phyloP scores from a whole-genome alignment of 2,797 vertebrate species.

The Vultur gryphus region DNA sequence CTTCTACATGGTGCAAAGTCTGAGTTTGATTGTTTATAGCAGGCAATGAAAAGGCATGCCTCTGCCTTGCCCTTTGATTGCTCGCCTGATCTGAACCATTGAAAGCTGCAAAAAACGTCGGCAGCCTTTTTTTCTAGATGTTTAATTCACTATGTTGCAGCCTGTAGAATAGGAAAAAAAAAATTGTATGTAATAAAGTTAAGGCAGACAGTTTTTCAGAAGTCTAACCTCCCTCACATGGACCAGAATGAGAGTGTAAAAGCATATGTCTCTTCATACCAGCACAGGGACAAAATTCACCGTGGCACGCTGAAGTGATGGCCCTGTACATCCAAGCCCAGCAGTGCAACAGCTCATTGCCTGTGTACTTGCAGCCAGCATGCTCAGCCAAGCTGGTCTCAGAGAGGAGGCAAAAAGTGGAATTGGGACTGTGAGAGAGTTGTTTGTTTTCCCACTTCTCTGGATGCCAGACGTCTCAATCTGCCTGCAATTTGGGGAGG shows the following conservation, averaged over 20 bases:
- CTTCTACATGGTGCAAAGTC: conserved; percentile 55
- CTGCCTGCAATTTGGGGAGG: conserved; percentile 21
- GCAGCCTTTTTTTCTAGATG: not conserved
- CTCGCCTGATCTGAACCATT: not conserved
- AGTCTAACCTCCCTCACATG: not conserved
- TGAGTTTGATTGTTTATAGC: conserved; percentile 39
- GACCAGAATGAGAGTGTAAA: not conserved
- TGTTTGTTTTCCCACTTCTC: conserved; percentile 35
- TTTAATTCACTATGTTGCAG: not conserved
- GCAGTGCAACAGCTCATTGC: not conserved
- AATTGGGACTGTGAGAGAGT: not conserved
- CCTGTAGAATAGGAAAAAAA: rapidly evolving
- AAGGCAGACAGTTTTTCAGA: not conserved
- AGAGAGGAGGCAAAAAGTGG: not conserved
- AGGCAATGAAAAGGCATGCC: conserved; percentile 38
- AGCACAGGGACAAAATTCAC: not conserved
- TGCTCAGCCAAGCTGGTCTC: not conserved
- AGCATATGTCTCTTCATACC: not conserved
- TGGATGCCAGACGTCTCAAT: not conserved
- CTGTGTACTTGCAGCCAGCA: not conserved
- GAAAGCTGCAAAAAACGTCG: not conserved
- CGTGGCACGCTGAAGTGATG: rapidly evolving
- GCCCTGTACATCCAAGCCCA: rapidly evolving
- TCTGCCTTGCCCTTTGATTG: conserved; percentile 51
- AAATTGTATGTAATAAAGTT: not conserved